These are phyloP conservation scores for Sebastes alutus DNA, from an alignment of 2,797 vertebrate genomes.

Conservation along the genomic window DNA sequence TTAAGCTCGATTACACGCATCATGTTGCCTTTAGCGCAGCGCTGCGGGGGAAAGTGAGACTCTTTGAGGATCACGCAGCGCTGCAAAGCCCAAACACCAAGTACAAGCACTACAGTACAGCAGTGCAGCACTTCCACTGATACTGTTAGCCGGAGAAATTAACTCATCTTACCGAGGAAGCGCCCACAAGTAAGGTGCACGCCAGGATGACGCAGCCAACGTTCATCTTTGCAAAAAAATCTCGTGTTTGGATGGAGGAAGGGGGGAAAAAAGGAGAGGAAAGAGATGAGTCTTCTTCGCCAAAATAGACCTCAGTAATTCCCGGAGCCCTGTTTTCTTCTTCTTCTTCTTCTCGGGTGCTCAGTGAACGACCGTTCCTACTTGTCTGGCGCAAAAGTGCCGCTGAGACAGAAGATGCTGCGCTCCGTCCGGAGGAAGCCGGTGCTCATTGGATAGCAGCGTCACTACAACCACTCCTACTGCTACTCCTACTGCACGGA, in stretches of 20 bases:
- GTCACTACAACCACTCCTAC: constrained; percentile 83
- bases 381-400: constrained; percentile 87
- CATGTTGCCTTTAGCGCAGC: constrained; percentile 48
- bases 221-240: constrained; percentile 78
- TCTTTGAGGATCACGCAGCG: constrained; percentile 47
- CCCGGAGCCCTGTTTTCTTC: constrained; percentile 50
- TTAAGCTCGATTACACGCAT: constrained; percentile 25
- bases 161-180: constrained; percentile 84
- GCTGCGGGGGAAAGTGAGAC: constrained; percentile 52
- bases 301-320: constrained; percentile 70
- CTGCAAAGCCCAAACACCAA: constrained; percentile 22
- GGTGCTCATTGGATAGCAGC: constrained; percentile 73
- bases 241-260: neutral
- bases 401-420: constrained; percentile 87
- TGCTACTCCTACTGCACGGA: neutral
- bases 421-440: constrained; percentile 82
- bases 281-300: constrained; percentile 48
- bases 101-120: constrained; percentile 52
- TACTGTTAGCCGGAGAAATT: constrained; percentile 10
- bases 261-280: neutral
- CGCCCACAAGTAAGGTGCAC: constrained; percentile 76
- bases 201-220: constrained; percentile 76
- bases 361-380: constrained; percentile 66
- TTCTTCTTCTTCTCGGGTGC: constrained; percentile 46
- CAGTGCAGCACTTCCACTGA: constrained; percentile 71